Conservation (phyloP, 2,888 invertebrate genomes). For the Eupsilia transversa region DNA sequence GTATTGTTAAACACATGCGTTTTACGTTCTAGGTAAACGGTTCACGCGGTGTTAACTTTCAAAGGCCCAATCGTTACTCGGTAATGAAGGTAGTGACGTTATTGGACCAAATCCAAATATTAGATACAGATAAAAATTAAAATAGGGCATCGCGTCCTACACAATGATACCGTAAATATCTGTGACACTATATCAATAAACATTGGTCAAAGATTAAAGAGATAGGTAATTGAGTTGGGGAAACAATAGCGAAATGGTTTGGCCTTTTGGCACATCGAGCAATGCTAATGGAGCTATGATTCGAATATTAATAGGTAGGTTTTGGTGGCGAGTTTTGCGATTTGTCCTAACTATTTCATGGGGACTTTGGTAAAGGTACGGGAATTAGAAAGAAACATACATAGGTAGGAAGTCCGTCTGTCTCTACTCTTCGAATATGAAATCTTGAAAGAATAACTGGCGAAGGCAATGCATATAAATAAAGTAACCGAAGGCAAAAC, state of each 20-base stretch:
- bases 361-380: not conserved
- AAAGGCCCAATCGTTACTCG: slow-evolving; percentile 55
- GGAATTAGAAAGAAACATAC: not conserved
- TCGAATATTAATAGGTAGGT: slow-evolving; percentile 4
- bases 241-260: slow-evolving; percentile 19
- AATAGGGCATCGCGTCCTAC: slow-evolving; percentile 61
- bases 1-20: slow-evolving; percentile 13
- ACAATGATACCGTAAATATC: slow-evolving; percentile 58
- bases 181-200: slow-evolving; percentile 45
- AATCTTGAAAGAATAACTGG: not conserved
- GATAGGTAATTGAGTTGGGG: slow-evolving; percentile 22
- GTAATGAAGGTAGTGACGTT: slow-evolving; percentile 64
- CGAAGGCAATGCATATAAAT: too few species aligned
- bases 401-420: not conserved
- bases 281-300: slow-evolving; percentile 1
- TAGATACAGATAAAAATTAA: slow-evolving; percentile 62
- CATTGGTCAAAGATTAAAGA: slow-evolving; percentile 39
- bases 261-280: slow-evolving; percentile 21
- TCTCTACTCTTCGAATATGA: not conserved
- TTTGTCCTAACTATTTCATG: not conserved
- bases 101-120: slow-evolving; percentile 71
- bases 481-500: too few species aligned
- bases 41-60: slow-evolving; percentile 66
- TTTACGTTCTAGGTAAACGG: slow-evolving; percentile 35
- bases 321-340: not conserved